phyloP scores from a whole-genome alignment of 2,888 invertebrate species.

The Acrobasis consociella region DNA sequence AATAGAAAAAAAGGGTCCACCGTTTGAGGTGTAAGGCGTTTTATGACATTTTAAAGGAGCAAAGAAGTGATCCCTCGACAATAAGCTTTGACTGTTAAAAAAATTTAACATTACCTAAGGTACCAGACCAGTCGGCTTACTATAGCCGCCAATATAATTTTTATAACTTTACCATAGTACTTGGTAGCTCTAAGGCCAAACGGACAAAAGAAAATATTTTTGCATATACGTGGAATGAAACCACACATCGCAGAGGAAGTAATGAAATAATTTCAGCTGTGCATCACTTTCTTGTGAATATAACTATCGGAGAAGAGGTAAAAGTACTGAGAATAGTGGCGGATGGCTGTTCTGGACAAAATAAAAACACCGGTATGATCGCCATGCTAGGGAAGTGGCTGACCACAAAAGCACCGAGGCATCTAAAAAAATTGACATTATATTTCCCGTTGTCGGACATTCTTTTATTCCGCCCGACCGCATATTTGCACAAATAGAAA shows the following conservation, averaged over 20 bases:
- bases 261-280: background rate
- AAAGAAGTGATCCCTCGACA: too few relatives aligned
- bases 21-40: too few relatives aligned
- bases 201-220: background rate
- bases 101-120: too few relatives aligned
- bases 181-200: background rate
- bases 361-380: slow-evolving; percentile 43
- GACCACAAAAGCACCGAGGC: background rate
- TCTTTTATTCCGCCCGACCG: slow-evolving; percentile 36
- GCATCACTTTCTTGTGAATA: background rate
- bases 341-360: slow-evolving; percentile 46
- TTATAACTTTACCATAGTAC: too few relatives aligned
- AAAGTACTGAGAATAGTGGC: slow-evolving; percentile 33
- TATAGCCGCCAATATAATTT: too few relatives aligned
- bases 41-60: too few relatives aligned
- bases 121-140: too few relatives aligned
- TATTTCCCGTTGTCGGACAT: slow-evolving; percentile 37
- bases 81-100: too few relatives aligned
- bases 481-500: slow-evolving; percentile 36
- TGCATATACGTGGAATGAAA: background rate
- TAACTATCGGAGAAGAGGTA: background rate
- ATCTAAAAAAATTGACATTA: slow-evolving; percentile 31
- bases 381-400: slow-evolving; percentile 1
- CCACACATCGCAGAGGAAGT: background rate
- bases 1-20: too few relatives aligned